Percentiles rank a stretch among this genome's conserved stretches.
Evolutionary conservation across 2,113 vertebrate genomes (phyloP).

Genomic region (Lagenorhynchus albirostris): DNA sequence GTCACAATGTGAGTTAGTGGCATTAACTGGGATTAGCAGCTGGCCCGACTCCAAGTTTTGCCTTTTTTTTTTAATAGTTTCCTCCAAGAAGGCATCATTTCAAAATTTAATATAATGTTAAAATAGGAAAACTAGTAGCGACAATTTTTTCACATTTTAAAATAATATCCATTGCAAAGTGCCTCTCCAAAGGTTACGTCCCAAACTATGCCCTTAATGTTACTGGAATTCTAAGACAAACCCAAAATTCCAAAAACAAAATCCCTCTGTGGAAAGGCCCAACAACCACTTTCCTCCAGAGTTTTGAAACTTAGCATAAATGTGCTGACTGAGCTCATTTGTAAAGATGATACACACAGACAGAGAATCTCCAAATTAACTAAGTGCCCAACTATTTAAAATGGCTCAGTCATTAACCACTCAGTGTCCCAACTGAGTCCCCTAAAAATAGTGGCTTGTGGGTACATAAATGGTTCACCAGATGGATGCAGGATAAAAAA

Average conservation of each 20-base stretch:
- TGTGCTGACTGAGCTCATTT: conserved; percentile 28
- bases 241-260: conserved; percentile 36
- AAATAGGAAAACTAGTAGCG: background rate
- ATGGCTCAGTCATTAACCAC: conserved; percentile 35
- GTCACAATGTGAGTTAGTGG: background rate
- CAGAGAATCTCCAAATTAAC: conserved; percentile 56
- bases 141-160: conserved; percentile 1
- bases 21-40: background rate
- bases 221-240: conserved; percentile 26
- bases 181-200: background rate
- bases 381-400: conserved; percentile 49
- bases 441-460: conserved; percentile 37
- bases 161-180: conserved; percentile 10
- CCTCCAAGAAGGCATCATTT: background rate
- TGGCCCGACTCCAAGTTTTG: background rate
- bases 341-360: background rate
- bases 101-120: conserved; percentile 12
- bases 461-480: background rate
- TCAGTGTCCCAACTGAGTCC: background rate
- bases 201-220: conserved; percentile 17
- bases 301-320: background rate
- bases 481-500: background rate
- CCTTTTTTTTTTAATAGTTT: background rate
- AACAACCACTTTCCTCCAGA: background rate
- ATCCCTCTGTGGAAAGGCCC: background rate